Base-by-base conservation (phyloP, 2,797 vertebrate genomes). In the Morus bassanus region DNA sequence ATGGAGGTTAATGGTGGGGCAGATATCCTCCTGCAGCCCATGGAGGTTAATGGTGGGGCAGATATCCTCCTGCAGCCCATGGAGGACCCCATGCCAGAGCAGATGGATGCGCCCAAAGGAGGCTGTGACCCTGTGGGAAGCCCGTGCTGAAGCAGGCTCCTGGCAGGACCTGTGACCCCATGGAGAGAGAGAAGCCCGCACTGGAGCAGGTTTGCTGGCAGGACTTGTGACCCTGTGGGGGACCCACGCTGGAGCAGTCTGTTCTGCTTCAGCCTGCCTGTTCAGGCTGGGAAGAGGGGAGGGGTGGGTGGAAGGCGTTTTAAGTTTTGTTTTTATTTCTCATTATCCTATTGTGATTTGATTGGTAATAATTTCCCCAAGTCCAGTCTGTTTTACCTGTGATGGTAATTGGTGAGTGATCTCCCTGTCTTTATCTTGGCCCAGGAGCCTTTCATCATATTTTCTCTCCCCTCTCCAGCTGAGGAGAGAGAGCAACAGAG, bases 101-200 rank as follows among this genome's bases (percentile, higher is more conserved):
- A 84, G 9, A 11, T 9, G 14, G 11, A 63, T 31, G 39, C 39
- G 39, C 39, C 37, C 7, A 2, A 60, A 70, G 23, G 14, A 74
- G 41, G 23, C 51, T 59, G 35, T n/a, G 8, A 57, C 30, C n/a
- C 51, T 5, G 1, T 65, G n/a, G 35, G 13, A 14, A 50, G 8
- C 12, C 50, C 0, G 0, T 0, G 1, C 18, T 78, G 46, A n/a
- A 37, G 59, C 23, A 60, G 24, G 35, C 17, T 60, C 35, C 59
- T 37, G 24, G 35, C 35, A 60, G 35, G 35, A 27, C 24, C 17
- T 60, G 11, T 25, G 35, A 18, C 24, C 24, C 16, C 16, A 10
- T 4, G 24, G 24, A 46, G 45, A 46, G 19, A 16, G 43, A 45
- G 43, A 18, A 46, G 45, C 45, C n/a, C 56, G 24, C 7, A 0